Evolutionary conservation across 2,888 invertebrate species (phyloP).

Genomic region (Pseudanteris insignis): DNA sequence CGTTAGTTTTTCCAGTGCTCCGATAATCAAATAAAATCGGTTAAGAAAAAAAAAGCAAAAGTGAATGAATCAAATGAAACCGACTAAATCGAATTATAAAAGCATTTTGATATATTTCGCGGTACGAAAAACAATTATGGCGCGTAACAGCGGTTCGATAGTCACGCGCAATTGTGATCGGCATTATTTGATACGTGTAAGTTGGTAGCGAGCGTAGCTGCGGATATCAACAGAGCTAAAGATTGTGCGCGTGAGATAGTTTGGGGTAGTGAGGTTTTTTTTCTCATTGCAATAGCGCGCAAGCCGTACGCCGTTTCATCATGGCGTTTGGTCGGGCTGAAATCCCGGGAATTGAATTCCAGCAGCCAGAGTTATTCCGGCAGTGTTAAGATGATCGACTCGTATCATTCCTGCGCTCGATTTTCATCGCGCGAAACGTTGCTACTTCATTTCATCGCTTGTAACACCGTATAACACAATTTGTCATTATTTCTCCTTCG

Average conservation of each 20-base stretch:
- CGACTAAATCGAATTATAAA: no score
- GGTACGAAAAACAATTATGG: no score
- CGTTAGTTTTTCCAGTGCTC: no score
- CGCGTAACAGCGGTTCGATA: no score
- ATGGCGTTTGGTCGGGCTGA: conserved; percentile 50
- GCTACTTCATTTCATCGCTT: conserved; percentile 5
- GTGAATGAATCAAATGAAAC: no score
- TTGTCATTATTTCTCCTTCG: conserved; percentile 19
- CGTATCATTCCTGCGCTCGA: conserved; percentile 23
- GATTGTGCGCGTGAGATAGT: conserved; percentile 54
- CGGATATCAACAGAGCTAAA: conserved; percentile 46
- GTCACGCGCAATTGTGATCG: no score
- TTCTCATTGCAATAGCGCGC: conserved; percentile 30
- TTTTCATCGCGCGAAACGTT: conserved; percentile 16
- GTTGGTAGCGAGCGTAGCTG: conserved; percentile 4
- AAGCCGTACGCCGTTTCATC: conserved; percentile 45
- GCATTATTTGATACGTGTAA: no score
- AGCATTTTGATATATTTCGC: no score
- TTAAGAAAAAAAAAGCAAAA: no score
- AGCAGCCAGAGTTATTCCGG: conserved; percentile 25
- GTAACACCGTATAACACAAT: conserved; percentile 13
- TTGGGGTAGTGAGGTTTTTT: conserved; percentile 49
- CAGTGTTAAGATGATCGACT: conserved; percentile 21
- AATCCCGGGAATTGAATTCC: conserved; percentile 49
- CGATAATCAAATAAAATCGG: no score